Evolutionary conservation across 2,888 invertebrate species (phyloP).

Genomic region (Callyntrura sp.): DNA sequence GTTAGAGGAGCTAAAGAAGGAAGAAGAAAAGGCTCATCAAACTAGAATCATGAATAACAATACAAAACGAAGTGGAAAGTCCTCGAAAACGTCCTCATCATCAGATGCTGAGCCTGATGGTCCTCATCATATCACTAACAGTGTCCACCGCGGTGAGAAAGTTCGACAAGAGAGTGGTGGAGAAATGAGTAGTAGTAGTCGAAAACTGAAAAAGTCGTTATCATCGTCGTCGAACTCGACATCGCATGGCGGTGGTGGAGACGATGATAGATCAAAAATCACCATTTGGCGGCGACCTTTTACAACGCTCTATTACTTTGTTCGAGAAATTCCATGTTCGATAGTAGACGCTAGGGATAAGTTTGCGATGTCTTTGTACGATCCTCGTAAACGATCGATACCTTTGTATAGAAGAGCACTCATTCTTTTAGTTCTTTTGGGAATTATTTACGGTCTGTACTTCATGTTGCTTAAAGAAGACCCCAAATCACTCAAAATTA

Average conservation of each 20-base stretch:
- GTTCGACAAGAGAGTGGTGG: conserved; percentile 72
- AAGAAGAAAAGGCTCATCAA: conserved; percentile 81
- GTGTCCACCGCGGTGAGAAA: conserved; percentile 63
- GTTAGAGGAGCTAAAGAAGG: conserved; percentile 81
- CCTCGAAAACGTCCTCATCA: conserved; percentile 68
- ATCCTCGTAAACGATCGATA: conserved; percentile 83
- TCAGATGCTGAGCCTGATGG: conserved; percentile 76
- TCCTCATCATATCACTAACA: conserved; percentile 76
- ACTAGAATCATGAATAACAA: conserved; percentile 82
- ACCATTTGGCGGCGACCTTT: conserved; percentile 94
- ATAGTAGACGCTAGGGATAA: conserved; percentile 83
- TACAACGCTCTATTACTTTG: conserved; percentile 92
- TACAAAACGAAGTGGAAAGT: conserved; percentile 75
- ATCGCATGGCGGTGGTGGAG: conserved; percentile 68
- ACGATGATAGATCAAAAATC: conserved; percentile 88
- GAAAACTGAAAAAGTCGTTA: conserved; percentile 63
- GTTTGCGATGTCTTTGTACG: conserved; percentile 85
- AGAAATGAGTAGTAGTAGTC: conserved; percentile 24
- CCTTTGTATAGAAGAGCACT: conserved; percentile 83
- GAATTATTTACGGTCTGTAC: conserved; percentile 85
- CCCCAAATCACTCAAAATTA: conserved; percentile 83
- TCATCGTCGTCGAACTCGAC: conserved; percentile 60
- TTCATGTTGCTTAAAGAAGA: conserved; percentile 83
- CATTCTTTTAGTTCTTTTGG: conserved; percentile 85
- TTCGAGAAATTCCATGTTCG: conserved; percentile 88